Evolutionary conservation across 2,113 vertebrate genomes (phyloP), one percentile per base, ranked within the genome.

Genomic region (Silurus asotus): DNA sequence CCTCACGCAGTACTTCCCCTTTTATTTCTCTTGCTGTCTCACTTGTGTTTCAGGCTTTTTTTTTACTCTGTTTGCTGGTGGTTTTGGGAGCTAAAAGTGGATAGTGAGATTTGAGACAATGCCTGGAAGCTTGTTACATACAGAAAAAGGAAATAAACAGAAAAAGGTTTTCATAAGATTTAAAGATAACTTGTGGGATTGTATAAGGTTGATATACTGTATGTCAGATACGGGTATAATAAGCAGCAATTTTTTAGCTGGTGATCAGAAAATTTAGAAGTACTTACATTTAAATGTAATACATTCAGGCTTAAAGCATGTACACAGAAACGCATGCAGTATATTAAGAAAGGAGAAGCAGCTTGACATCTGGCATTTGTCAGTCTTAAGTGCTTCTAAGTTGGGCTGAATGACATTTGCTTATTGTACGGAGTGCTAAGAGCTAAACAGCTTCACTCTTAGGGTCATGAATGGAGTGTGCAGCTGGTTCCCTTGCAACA

Each of bases 401-500:
- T 80, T 59, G 17, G 77, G 56, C 37, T 61, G 56, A 80, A 56
- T 80, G 56, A 80, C 19, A 80, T 80, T 79, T 59, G 8, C 55
- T 59, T 80, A 80, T 80, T 80, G 56, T 80, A 80, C 48, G 56
- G 10, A 20, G 56, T 61, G 56, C 20, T 48, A 61, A 61, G 56
- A 59, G 5, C 28, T 80, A 45, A 80, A 80, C 8, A 80, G 28
- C 77, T 61, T 58, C 8, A 61, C 28, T 80, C 28, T 37, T 80
- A 80, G 28, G 77, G 56, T 80, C 56, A 80, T 80, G 77, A 80
- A 80, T 61, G 56, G 5, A 80, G 77, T 61, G 56, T 80, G 77
- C 77, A 80, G 77, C 77, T 80, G 56, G 56, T 56, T 25, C 0
- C 5, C 77, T 20, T 80, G 77, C 56, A 80, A 59, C 7, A 6